Conservation (phyloP, 2,797 vertebrate genomes). For the Scomberomorus guttatus region DNA sequence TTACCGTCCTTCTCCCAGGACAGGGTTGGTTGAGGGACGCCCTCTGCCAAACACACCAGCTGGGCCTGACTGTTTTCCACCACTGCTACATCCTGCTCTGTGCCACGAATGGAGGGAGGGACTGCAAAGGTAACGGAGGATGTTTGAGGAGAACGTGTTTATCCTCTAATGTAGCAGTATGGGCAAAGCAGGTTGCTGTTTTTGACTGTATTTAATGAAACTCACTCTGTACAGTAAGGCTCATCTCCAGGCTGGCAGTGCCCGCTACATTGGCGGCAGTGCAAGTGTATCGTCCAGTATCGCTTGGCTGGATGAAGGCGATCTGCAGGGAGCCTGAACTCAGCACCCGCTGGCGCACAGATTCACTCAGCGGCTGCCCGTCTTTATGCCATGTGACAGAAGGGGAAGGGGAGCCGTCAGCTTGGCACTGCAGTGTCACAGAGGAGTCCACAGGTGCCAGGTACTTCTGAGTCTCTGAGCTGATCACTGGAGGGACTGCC, state of each 20-base stretch:
- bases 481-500: slow-evolving; percentile 93
- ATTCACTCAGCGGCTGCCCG: slow-evolving; percentile 85
- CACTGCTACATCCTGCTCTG: slow-evolving; percentile 80
- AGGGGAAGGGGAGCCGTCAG: slow-evolving; percentile 89
- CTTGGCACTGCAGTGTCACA: slow-evolving; percentile 88
- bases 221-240: slow-evolving; percentile 90
- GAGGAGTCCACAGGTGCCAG: slow-evolving; percentile 89
- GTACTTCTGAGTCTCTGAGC: slow-evolving; percentile 81
- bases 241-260: slow-evolving; percentile 83
- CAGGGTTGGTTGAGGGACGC: slow-evolving; percentile 90
- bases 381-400: slow-evolving; percentile 92
- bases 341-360: slow-evolving; percentile 87
- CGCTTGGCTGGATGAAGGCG: slow-evolving; percentile 87
- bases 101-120: slow-evolving; percentile 90
- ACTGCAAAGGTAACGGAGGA: slow-evolving; percentile 78
- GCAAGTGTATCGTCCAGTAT: slow-evolving; percentile 92
- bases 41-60: slow-evolving; percentile 90
- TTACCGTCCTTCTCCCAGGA: slow-evolving; percentile 90
- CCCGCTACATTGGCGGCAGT: slow-evolving; percentile 91
- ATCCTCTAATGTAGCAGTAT: too few species aligned
- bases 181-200: too few species aligned
- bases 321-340: slow-evolving; percentile 92
- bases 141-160: too few species aligned
- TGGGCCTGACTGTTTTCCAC: slow-evolving; percentile 86
- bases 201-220: background rate